These are phyloP conservation scores for Manis crassicaudata DNA, from an alignment of 2,797 vertebrate species.

Conservation along the genomic window DNA sequence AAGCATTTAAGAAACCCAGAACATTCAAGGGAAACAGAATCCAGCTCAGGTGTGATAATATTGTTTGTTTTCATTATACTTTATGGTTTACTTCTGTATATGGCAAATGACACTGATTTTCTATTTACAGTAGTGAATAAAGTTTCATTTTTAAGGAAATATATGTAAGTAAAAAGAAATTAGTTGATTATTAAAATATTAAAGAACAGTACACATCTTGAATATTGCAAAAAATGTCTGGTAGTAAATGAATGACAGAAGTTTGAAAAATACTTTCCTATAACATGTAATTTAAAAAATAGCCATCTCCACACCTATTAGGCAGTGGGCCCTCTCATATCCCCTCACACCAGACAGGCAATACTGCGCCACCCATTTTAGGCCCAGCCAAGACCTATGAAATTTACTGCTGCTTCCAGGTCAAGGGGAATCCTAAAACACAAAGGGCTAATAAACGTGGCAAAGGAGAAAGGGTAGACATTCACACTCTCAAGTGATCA, in stretches of 20 bases:
- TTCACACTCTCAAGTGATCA: background rate
- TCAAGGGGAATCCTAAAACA: slow-evolving; percentile 1
- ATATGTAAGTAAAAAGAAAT: background rate
- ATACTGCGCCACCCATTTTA: background rate
- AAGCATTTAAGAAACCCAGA: slow-evolving; percentile 39
- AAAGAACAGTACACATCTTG: background rate
- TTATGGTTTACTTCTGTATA: background rate
- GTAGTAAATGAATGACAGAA: background rate
- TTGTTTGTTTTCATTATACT: background rate
- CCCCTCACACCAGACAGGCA: background rate
- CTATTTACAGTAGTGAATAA: background rate
- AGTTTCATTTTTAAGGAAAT: slow-evolving; percentile 32
- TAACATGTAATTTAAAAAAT: slow-evolving; percentile 11
- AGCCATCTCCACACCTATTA: background rate
- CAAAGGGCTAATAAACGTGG: background rate
- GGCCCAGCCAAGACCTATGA: background rate
- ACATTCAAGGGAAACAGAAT: background rate
- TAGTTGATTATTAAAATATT: slow-evolving; percentile 13
- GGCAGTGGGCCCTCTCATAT: background rate
- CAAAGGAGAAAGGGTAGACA: too few species aligned
- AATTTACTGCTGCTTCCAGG: background rate
- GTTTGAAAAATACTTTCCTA: slow-evolving; percentile 26
- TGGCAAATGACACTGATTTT: background rate
- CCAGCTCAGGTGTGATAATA: background rate
- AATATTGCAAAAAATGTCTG: background rate